Percentiles rank a stretch among this genome's conserved stretches.
Conservation (phyloP, 2,797 vertebrate genomes). For the Leptodactylus fallax region DNA sequence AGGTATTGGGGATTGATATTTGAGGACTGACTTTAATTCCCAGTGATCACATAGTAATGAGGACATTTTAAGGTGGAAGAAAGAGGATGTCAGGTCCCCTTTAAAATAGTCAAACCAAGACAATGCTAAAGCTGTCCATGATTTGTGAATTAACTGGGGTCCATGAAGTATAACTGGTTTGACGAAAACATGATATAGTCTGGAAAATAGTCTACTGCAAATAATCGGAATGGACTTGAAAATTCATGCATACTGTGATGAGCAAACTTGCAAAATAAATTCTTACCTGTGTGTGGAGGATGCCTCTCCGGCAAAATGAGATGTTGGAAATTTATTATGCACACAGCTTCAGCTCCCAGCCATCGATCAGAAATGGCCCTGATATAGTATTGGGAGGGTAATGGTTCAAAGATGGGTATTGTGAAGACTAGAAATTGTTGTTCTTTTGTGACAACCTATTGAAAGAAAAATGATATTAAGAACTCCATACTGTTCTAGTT, state of each 20-base stretch:
- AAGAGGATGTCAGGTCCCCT: too few species aligned
- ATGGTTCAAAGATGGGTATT: constrained; percentile 97
- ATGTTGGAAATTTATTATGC: constrained; percentile 97
- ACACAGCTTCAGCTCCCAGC: constrained; percentile 93
- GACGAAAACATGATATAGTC: neutral
- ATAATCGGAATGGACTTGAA: neutral
- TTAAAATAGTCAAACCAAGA: too few species aligned
- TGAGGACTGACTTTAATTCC: too few species aligned
- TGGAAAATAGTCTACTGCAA: neutral
- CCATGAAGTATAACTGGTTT: neutral
- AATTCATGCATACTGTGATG: neutral
- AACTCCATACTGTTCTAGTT: neutral
- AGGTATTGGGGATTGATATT: too few species aligned
- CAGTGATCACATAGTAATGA: too few species aligned
- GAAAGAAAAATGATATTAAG: constrained; percentile 48
- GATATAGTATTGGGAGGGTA: constrained; percentile 98
- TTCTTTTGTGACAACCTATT: constrained; percentile 89
- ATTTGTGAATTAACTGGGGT: neutral
- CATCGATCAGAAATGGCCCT: constrained; percentile 94
- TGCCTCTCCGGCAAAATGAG: constrained; percentile 96
- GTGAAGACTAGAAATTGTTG: constrained; percentile 92
- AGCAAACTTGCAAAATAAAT: neutral
- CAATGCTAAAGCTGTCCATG: neutral
- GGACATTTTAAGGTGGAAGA: too few species aligned
- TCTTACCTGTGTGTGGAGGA: constrained; percentile 94